Base-by-base conservation (phyloP, 2,113 vertebrate genomes). In the Prionailurus viverrinus region DNA sequence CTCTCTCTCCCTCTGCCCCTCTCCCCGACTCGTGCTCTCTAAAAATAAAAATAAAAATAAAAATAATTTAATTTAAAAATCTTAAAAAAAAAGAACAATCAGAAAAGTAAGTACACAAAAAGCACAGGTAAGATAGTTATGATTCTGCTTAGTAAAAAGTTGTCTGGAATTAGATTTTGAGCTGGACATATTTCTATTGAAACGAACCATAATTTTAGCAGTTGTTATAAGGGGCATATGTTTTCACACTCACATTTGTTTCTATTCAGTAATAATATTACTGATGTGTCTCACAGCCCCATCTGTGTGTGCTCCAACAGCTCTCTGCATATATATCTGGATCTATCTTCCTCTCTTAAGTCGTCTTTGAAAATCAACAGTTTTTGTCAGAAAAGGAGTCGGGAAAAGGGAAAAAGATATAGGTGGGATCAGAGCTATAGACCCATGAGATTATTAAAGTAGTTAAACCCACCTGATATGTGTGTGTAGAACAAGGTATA, bases 161-260 rank as follows among this genome's bases (percentile, higher is more conserved):
- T 73, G 74, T 41, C 90, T 91, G 27, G 93, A 71, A 93, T 76
- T 63, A 55, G 39, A 96, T 93, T 93, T 93, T 69, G 39, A 96
- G 33, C 31, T 81, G 53, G 31, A 90, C 2, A 78, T 65, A 41
- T 36, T 5, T 5, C 94, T 31, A 39, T 93, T 18, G 83, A 95
- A 66, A 11, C 12, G n/a, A 80, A 23, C 81, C 69, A 71, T n/a
- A 68, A 88, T 89, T 97, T 55, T 73, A 85, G 45, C 63, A 76
- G 19, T 23, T 63, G 31, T 65, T 68, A 96, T 51, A 97, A 97
- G 80, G 94, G 1, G 1, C 19, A n/a, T 78, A 4, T 7, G 36
- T 95, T 63, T 12, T 61, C 95, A 79, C 13, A 81, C n/a, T 36
- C 66, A 1, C 19, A 10, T 36, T 61, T 48, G 1, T 27, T 61